Base-by-base conservation (phyloP, 2,113 vertebrate species). In the Heterotis niloticus region DNA sequence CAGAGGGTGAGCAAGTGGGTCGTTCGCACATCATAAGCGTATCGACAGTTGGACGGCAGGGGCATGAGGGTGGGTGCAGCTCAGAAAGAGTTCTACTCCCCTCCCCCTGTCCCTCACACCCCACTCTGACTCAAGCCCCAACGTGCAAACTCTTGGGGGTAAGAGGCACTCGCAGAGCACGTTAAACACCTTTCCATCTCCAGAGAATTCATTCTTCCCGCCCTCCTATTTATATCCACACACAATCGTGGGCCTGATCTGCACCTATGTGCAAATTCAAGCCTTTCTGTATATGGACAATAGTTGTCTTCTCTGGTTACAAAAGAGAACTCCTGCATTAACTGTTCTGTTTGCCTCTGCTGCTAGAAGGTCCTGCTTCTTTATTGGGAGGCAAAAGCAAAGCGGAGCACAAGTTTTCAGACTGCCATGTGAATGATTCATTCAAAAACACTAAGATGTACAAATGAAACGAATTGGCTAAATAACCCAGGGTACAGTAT, bases 201-300 rank as follows among this genome's bases (percentile, higher is more conserved):
- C 5, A 10, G 74, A n/a, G 26, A 62, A 62, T 62, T 20, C 28
- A n/a, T 75, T 28, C 57, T 26, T 34, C 16, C 59, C 74, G 7
- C 24, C 28, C 26, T 28, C 4, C 59, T 51, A 64, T 64, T 64
- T 75, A 75, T 51, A 75, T 60, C 28, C 14, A 34, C 14, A 20
- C 18, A 64, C 59, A 62, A 75, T 59, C 74, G 34, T 26, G 29
- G 56, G 59, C 73, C 59, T 75, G 59, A 62, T 62, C 57, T 59
- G 56, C 26, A 62, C 23, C 56, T 20, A 44, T 34, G 59, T 75
- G n/a, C 18, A 64, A 60, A 64, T 23, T 26, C 54, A 52, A 23
- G 5, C 14, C 14, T 28, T 75, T 34, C 57, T 64, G 14, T 64
- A 10, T 23, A 34, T 62, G 28, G 24, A 75, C 26, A 75, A 74